phyloP scores from a whole-genome alignment of 2,113 vertebrate genomes.

The Cairina moschata region DNA sequence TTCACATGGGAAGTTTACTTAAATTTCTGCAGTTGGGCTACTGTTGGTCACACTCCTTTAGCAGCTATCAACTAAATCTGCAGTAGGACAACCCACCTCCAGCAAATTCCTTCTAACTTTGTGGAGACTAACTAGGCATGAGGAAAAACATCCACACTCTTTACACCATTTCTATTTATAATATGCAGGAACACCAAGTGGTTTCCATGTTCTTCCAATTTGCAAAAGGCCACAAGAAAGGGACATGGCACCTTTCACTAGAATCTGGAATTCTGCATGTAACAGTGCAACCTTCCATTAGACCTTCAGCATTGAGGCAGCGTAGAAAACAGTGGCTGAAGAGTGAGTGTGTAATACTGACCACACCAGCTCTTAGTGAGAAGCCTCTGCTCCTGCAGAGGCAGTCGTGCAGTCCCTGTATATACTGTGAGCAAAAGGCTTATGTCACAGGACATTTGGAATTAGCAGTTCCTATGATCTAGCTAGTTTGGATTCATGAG shows the following conservation, averaged over 20 bases:
- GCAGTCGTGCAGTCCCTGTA: constrained; percentile 71
- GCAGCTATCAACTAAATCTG: constrained; percentile 51
- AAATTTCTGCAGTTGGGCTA: constrained; percentile 48
- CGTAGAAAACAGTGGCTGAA: constrained; percentile 78
- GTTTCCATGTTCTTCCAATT: constrained; percentile 70
- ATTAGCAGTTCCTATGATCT: constrained; percentile 85
- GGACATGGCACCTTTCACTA: constrained; percentile 72
- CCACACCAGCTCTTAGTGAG: constrained; percentile 73
- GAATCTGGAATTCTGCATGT: constrained; percentile 73
- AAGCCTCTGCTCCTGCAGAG: constrained; percentile 74
- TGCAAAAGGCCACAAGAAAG: constrained; percentile 78
- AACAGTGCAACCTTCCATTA: constrained; percentile 71
- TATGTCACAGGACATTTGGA: constrained; percentile 73
- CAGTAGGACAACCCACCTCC: constrained; percentile 66
- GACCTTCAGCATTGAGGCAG: constrained; percentile 80
- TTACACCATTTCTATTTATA: constrained; percentile 72
- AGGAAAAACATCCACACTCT: constrained; percentile 75
- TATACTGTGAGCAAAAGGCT: constrained; percentile 71
- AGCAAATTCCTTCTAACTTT: constrained; percentile 61
- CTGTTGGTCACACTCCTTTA: constrained; percentile 48
- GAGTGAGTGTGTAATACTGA: constrained; percentile 80
- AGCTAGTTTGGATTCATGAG: constrained; percentile 93
- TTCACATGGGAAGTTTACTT: constrained; percentile 53
- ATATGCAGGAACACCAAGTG: constrained; percentile 72
- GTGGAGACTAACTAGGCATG: constrained; percentile 74